A percentile compares a stretch with the other conserved stretches of the same genome.
These are phyloP conservation scores for Incurvaria masculella DNA, from an alignment of 2,888 invertebrate genomes.

Conservation along the genomic window DNA sequence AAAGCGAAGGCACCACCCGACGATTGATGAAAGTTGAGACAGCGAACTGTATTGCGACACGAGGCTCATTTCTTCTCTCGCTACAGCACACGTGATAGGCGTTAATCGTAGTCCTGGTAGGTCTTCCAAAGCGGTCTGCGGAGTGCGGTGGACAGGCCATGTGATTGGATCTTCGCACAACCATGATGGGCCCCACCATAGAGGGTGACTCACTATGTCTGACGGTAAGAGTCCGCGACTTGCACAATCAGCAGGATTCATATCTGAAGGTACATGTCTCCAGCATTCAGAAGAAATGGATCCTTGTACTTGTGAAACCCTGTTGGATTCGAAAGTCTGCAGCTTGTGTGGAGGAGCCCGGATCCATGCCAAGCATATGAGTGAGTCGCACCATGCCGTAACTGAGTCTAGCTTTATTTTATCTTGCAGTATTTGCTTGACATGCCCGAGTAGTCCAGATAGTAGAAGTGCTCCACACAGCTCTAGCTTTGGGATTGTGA, in stretches of 20 bases:
- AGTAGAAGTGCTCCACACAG: slow-evolving; percentile 10
- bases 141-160: too few species aligned
- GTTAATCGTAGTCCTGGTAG: too few species aligned
- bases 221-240: slow-evolving; percentile 5
- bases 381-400: slow-evolving; percentile 11
- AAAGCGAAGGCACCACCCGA: too few species aligned
- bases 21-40: too few species aligned
- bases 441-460: slow-evolving; percentile 3
- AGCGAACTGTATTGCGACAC: too few species aligned
- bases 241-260: slow-evolving; percentile 7
- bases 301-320: slow-evolving; percentile 4
- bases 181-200: slow-evolving; percentile 1
- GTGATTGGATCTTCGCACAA: background rate
- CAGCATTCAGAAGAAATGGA: slow-evolving; percentile 5
- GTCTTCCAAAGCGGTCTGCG: too few species aligned
- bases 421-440: background rate
- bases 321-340: slow-evolving; percentile 12
- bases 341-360: slow-evolving; percentile 2
- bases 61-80: too few species aligned
- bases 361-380: slow-evolving; percentile 11
- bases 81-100: too few species aligned
- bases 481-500: slow-evolving; percentile 11
- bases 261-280: slow-evolving; percentile 1
- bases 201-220: background rate
- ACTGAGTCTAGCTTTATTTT: background rate